Percentiles rank a stretch among this genome's conserved stretches.
These are phyloP conservation scores for Tupaia chinensis DNA, from an alignment of 2,113 vertebrate species.

Conservation along the genomic window DNA sequence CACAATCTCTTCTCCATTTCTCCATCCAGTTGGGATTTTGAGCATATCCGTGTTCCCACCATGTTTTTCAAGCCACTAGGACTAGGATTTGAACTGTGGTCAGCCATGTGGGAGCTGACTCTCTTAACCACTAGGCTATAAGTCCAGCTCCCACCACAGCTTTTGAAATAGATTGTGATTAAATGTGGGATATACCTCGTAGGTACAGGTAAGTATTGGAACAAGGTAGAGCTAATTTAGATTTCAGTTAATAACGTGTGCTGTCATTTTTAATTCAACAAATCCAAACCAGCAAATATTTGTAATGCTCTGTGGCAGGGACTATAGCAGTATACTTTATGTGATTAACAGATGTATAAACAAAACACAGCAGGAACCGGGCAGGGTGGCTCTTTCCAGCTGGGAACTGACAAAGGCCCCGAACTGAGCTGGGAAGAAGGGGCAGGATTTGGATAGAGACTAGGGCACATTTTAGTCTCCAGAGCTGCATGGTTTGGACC, in stretches of 20 bases:
- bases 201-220: background rate
- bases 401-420: background rate
- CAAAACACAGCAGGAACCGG: background rate
- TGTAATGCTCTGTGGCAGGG: background rate
- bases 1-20: no score
- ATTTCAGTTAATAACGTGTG: conserved; percentile 8
- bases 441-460: background rate
- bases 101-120: no score
- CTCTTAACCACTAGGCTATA: no score
- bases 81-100: no score
- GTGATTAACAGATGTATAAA: background rate
- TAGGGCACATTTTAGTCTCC: background rate
- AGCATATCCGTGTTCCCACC: no score
- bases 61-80: no score
- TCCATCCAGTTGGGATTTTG: no score
- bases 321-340: background rate
- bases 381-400: background rate
- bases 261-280: conserved; percentile 37
- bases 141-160: background rate
- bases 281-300: conserved; percentile 19
- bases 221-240: background rate
- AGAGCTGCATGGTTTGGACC: background rate
- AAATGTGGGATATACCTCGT: background rate
- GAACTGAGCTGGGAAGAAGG: background rate
- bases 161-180: conserved; percentile 19